Evolutionary conservation across 2,888 invertebrate species (phyloP), one percentile per base, ranked within the genome.

Genomic region (Scaptodrosophila latifasciaeformis): DNA sequence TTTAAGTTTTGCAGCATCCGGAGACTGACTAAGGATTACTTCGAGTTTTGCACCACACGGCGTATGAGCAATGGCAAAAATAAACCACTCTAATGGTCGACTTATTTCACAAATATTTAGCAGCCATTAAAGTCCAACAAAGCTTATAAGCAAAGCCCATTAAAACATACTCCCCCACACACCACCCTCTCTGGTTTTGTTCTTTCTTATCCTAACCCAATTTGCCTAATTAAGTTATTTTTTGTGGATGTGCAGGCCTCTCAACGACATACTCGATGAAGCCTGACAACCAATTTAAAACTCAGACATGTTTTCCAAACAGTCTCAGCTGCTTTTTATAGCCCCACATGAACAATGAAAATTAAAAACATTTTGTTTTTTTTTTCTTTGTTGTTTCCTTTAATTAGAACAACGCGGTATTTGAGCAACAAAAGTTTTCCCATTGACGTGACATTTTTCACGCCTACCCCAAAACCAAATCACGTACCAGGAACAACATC

Each of bases 171-270:
- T 15, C 37, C 17, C 15, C 15, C 27, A 5, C n/a, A n/a, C 1
- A 10, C 37, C 37, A 15, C 13, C 3, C 17, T 17, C 17, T 1
- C 18, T 17, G 13, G 9, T 9, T 2, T 17, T 17, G 15, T 17
- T 17, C 17, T 3, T 17, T 7, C 37, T 2, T 3, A 2, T 13
- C 37, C 18, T 17, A 37, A 37, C 18, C 7, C 17, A 15, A 37
- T 37, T 37, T 37, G 17, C 15, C 17, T 15, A 37, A 37, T 37
- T 37, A 37, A 37, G 37, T 37, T 15, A 37, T 35, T 35, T 35
- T 35, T 17, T 15, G 10, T 6, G 15, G n/a, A n/a, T n/a, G n/a
- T 17, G 37, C 17, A 17, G 17, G 17, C 18, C 17, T 3, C 37
- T 37, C 15, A 1, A 15, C 15, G 2, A 17, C 37, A 18, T 17